Base-by-base conservation (phyloP, 1,140 invertebrate species). In the Acromyrmex heyeri region DNA sequence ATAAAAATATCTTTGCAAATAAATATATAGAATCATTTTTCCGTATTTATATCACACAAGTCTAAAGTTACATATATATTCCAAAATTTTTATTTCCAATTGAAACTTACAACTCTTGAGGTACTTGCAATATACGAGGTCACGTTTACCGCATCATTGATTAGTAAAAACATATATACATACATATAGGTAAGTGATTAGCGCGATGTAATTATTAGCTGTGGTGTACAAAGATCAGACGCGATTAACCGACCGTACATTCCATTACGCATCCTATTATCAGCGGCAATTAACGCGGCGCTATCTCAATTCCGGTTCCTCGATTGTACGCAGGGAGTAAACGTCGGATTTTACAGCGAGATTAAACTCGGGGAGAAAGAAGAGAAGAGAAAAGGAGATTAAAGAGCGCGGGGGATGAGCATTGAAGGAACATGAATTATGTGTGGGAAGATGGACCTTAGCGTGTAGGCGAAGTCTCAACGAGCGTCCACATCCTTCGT, bases 361-460 rank as follows among this genome's bases (percentile, higher is more conserved):
- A 85, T 76, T 78, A 78, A 76, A 12, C 61, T 24, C 21, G 14
- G 64, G 48, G 30, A 53, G 24, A 34, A 79, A 50, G 24, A 14
- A 59, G 53, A 50, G 50, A 65, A 18, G 27, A 12, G 24, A 6
- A 16, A 59, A 64, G 12, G 30, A 64, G 72, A 76, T 85, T 55
- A 65, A 85, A 34, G 48, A 64, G 53, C 14, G 27, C 44, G 34
- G n/a, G 70, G 48, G 57, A 76, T 50, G 75, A 77, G 34, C 34
- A 79, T 79, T 69, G 53, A 79, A 62, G n/a, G 21, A 64, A 27
- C 77, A 55, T 55, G 88, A 55, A 62, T 65, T 65, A 27, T 30
- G 82, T 75, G 88, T 89, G 85, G 77, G 85, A 89, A 89, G 85
- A 88, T 38, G 86, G 81, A 65, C 53, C 44, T 50, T 53, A 70